Percentiles rank a stretch among this genome's conserved stretches.
phyloP scores from a whole-genome alignment of 2,113 vertebrate genomes.

The Semnornis frantzii region DNA sequence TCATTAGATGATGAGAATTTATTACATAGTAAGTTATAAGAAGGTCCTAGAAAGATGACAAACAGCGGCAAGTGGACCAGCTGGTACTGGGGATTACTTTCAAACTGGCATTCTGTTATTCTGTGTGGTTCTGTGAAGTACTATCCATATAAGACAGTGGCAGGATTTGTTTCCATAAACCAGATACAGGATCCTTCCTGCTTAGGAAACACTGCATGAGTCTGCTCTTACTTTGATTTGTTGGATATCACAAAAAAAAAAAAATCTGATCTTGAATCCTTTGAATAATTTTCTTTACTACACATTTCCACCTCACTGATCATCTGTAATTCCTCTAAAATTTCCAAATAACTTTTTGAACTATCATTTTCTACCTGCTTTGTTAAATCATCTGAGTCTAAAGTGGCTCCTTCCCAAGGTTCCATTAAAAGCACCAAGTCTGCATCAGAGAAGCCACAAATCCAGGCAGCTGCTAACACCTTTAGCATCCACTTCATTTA shows the following conservation, averaged over 20 bases:
- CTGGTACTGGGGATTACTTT: too few relatives aligned
- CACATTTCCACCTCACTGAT: neutral
- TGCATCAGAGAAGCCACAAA: neutral
- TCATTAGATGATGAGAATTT: slow-evolving; percentile 49
- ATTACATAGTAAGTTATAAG: slow-evolving; percentile 21
- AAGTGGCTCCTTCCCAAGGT: neutral
- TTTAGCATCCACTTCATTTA: neutral
- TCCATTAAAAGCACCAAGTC: neutral
- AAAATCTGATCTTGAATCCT: neutral
- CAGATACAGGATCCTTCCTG: neutral
- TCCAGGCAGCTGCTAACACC: neutral
- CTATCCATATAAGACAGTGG: neutral
- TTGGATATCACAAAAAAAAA: neutral
- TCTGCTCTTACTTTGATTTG: neutral
- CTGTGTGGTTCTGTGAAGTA: neutral
- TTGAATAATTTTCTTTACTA: neutral
- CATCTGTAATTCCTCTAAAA: neutral
- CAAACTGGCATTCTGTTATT: too few relatives aligned
- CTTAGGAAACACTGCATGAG: neutral
- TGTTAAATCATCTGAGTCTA: neutral
- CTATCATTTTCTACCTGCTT: neutral
- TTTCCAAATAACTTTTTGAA: neutral
- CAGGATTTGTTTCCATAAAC: neutral
- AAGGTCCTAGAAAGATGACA: neutral
- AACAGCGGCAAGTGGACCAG: neutral